Conservation (phyloP, 2,888 invertebrate species). For the Athalia rosae region DNA sequence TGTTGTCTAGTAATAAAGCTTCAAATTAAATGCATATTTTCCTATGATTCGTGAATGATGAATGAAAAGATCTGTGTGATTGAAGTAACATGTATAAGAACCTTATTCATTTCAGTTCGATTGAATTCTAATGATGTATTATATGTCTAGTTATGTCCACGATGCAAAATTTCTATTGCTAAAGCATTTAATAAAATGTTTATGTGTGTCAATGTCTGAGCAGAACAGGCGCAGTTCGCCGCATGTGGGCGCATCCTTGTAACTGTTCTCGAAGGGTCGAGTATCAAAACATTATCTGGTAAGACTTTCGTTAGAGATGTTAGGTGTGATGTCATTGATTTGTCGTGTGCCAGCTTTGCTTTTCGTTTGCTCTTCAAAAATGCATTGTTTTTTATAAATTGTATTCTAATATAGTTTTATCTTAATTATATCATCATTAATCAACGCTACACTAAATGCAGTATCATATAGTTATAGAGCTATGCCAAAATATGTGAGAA, state of each 20-base stretch:
- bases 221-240: constrained; percentile 76
- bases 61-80: not conserved
- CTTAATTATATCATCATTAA: not conserved
- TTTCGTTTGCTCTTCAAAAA: constrained; percentile 33
- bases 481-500: no score
- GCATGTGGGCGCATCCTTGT: constrained; percentile 78
- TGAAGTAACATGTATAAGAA: not conserved
- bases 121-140: not conserved
- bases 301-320: constrained; percentile 67
- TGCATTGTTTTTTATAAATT: not conserved
- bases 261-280: constrained; percentile 70
- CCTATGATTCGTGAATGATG: no score
- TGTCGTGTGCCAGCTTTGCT: constrained; percentile 37
- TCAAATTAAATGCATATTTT: no score
- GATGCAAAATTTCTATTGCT: constrained; percentile 59
- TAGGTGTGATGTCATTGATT: constrained; percentile 51
- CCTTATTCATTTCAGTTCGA: not conserved
- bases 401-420: not conserved
- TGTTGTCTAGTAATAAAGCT: no score
- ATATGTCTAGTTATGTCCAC: constrained; percentile 4
- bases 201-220: constrained; percentile 55
- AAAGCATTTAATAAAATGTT: constrained; percentile 30
- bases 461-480: not conserved
- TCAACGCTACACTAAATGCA: not conserved
- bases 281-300: constrained; percentile 68